phyloP scores from a whole-genome alignment of 2,113 vertebrate species.

The Cephalopterus ornatus region DNA sequence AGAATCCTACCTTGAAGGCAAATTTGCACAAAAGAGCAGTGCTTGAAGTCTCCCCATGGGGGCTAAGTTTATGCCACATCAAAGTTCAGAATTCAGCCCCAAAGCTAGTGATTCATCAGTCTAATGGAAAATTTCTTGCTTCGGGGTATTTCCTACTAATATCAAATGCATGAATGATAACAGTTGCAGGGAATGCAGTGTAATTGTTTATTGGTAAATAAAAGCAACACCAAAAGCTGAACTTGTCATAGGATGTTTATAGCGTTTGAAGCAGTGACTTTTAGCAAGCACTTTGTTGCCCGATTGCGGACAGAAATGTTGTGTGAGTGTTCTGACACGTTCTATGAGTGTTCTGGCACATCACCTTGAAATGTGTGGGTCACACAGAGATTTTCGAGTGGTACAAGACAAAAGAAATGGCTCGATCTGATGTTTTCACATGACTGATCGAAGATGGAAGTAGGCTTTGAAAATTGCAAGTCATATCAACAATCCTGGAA shows the following conservation, averaged over 20 bases:
- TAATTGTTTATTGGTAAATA: slow-evolving; percentile 31
- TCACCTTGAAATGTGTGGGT: not conserved
- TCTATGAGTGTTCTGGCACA: not conserved
- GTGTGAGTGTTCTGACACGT: not conserved
- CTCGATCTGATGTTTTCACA: not conserved
- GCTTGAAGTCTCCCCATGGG: slow-evolving; percentile 13
- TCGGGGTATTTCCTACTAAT: not conserved
- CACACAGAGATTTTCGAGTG: not conserved
- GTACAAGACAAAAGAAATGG: not conserved
- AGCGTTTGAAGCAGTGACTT: not conserved
- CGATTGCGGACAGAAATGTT: not conserved
- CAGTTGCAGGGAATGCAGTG: not conserved
- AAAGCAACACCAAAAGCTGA: not conserved
- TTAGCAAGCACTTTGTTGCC: not conserved
- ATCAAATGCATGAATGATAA: not conserved
- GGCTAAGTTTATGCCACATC: slow-evolving; percentile 15
- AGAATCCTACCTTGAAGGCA: slow-evolving; percentile 42
- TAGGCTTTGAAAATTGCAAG: not conserved
- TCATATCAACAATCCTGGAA: not conserved
- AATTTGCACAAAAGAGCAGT: slow-evolving; percentile 12
- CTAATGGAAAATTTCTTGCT: slow-evolving; percentile 36
- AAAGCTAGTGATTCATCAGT: slow-evolving; percentile 41
- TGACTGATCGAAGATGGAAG: not conserved
- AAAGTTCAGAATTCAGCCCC: slow-evolving; percentile 48
- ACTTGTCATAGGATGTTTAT: not conserved